Percentiles rank a stretch among this genome's conserved stretches.
phyloP scores from a whole-genome alignment of 2,888 invertebrate genomes.

The Plebejus melissa region DNA sequence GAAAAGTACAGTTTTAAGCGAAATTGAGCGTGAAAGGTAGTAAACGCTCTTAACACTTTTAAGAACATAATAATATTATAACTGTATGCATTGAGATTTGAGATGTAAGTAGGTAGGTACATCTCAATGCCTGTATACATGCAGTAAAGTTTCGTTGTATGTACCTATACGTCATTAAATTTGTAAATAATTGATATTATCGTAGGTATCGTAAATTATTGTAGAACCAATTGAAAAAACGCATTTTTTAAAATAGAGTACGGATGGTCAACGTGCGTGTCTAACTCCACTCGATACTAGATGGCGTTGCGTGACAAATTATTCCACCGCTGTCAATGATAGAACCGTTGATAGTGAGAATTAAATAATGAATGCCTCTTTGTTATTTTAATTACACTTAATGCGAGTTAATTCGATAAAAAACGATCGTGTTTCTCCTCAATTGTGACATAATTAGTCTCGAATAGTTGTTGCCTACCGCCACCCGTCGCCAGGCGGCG shows the following conservation, averaged over 20 bases:
- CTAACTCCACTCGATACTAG: constrained; percentile 57
- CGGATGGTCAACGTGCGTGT: neutral
- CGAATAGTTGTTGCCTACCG: constrained; percentile 42
- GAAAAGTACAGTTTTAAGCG: too few relatives aligned
- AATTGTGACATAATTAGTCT: constrained; percentile 41
- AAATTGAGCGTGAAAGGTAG: too few relatives aligned
- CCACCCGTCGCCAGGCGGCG: constrained; percentile 52
- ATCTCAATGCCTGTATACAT: too few relatives aligned
- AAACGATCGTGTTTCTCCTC: constrained; percentile 37
- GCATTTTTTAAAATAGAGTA: neutral
- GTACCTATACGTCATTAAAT: too few relatives aligned
- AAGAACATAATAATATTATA: too few relatives aligned
- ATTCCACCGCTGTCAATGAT: neutral
- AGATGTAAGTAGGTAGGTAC: too few relatives aligned
- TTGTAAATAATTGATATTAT: too few relatives aligned
- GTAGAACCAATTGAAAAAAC: too few relatives aligned
- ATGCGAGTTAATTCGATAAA: constrained; percentile 26
- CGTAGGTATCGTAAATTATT: too few relatives aligned
- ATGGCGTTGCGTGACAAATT: constrained; percentile 48
- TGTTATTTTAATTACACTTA: constrained; percentile 30
- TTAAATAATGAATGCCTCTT: constrained; percentile 20
- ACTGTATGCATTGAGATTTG: too few relatives aligned
- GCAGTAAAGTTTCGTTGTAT: too few relatives aligned
- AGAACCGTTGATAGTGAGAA: constrained; percentile 16
- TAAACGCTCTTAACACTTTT: too few relatives aligned